Base-by-base conservation (phyloP, 2,888 invertebrate species). In the Harmothoe impar region DNA sequence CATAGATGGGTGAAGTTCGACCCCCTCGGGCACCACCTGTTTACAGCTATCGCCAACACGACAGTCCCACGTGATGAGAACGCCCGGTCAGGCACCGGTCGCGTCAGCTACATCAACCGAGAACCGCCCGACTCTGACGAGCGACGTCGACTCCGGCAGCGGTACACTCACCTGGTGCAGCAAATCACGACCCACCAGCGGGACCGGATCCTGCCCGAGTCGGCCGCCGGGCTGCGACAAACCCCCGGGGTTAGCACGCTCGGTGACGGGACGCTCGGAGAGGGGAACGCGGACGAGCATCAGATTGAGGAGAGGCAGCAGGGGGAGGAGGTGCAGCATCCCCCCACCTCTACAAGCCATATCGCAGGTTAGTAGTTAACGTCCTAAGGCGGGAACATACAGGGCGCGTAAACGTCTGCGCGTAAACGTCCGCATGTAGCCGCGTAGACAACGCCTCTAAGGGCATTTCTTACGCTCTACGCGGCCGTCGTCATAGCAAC, bases 1-100 rank as follows among this genome's bases (percentile, higher is more conserved):
- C 90, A 10, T 89, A 98, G 98, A 94, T 98, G 97, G 96, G 98
- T 98, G 78, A 97, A 97, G 54, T 98, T 98, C 95, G 98, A 98
- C 95, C 97, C 97, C 81, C 96, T 97, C 90, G 98, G 98, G 12
- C 97, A 97, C 94, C 97, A 97, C 96, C 96, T 98, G 77, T 98
- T 98, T 94, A 98, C 98, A 0, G 98, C 98, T 23, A 98, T 98
- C 94, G 97, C 97, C 0, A 97, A 97, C 94, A 52, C 91, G 20
- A 89, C 90, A 0, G 56, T 81, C 3, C 91, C 89, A 10, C 54
- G 35, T 7, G 91, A 91, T 0, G 12, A 25, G 23, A 31, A n/a
- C 17, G n/a, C 15, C 0, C 56, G 31, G 23, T 35, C 17, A 72
- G 72, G 23, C 33, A 51, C 68, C 54, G 89, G 52, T 88, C 92